These are phyloP conservation scores for Meda fulgida DNA, from an alignment of 2,797 vertebrate species.

Conservation along the genomic window DNA sequence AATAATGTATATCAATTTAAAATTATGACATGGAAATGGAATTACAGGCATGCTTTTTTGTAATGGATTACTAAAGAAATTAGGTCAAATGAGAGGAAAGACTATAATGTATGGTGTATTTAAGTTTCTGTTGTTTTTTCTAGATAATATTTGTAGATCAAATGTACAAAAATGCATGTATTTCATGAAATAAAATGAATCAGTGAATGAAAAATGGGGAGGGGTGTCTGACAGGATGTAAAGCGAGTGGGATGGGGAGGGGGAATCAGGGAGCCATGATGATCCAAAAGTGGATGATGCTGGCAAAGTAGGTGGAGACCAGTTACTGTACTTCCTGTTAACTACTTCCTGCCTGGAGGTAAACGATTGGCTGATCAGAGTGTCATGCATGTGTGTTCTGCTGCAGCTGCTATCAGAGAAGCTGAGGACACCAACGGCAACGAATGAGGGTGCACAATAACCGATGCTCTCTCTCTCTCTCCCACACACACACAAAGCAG, in stretches of 20 bases:
- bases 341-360: conserved; percentile 33
- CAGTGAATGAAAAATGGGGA: background rate
- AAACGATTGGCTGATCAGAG: conserved; percentile 27
- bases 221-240: background rate
- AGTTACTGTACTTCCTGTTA: conserved; percentile 55
- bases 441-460: conserved; percentile 2
- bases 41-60: conserved; percentile 5
- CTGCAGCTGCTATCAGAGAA: conserved; percentile 3
- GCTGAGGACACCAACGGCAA: conserved; percentile 13
- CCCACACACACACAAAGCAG: background rate
- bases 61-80: background rate
- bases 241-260: conserved; percentile 8
- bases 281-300: conserved; percentile 51
- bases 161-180: background rate
- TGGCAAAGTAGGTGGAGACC: conserved; percentile 55
- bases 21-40: background rate
- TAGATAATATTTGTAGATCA: background rate
- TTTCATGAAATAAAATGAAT: background rate
- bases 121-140: background rate
- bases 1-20: background rate
- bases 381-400: background rate
- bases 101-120: background rate
- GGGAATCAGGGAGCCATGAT: conserved; percentile 22
- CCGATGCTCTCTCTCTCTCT: background rate
- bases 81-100: background rate